These are phyloP conservation scores for Oscheius sp. DNA, from an alignment of 2,888 invertebrate genomes.

Conservation along the genomic window DNA sequence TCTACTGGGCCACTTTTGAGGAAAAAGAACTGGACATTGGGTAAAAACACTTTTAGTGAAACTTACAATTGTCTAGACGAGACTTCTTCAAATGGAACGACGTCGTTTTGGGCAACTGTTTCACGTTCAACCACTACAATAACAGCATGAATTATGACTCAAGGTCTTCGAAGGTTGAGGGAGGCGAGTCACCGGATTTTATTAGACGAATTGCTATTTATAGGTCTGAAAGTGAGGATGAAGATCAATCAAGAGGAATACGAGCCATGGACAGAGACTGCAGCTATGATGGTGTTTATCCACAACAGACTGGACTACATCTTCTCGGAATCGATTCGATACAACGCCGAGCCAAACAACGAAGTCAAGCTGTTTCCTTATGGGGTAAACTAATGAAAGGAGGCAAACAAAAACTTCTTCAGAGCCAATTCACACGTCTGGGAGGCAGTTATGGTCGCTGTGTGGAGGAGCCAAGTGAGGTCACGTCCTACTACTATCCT, in stretches of 20 bases:
- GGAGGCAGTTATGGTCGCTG: constrained; percentile 57
- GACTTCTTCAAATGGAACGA: constrained; percentile 54
- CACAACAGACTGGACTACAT: constrained; percentile 50
- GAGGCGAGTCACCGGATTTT: constrained; percentile 39
- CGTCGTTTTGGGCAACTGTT: constrained; percentile 58
- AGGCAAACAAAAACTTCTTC: constrained; percentile 13
- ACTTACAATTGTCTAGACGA: constrained; percentile 33
- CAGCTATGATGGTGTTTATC: constrained; percentile 55
- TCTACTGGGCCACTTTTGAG: constrained; percentile 60
- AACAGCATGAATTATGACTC: constrained; percentile 38
- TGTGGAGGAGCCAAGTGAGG: constrained; percentile 49
- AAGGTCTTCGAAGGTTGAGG: constrained; percentile 43
- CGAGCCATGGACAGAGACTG: constrained; percentile 57
- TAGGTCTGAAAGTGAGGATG: constrained; percentile 47
- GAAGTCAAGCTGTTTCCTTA: not conserved
- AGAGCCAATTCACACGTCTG: constrained; percentile 50
- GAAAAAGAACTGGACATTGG: constrained; percentile 43
- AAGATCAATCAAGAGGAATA: constrained; percentile 55
- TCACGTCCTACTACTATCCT: constrained; percentile 56
- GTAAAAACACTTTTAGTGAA: constrained; percentile 30
- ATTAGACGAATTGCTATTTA: not conserved
- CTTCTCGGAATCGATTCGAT: constrained; percentile 57
- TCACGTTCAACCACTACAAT: constrained; percentile 56
- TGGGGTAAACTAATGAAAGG: not conserved
- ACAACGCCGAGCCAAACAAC: constrained; percentile 38